These are phyloP conservation scores for Eriosoma lanigerum DNA, from an alignment of 1,140 invertebrate genomes.

Conservation along the genomic window DNA sequence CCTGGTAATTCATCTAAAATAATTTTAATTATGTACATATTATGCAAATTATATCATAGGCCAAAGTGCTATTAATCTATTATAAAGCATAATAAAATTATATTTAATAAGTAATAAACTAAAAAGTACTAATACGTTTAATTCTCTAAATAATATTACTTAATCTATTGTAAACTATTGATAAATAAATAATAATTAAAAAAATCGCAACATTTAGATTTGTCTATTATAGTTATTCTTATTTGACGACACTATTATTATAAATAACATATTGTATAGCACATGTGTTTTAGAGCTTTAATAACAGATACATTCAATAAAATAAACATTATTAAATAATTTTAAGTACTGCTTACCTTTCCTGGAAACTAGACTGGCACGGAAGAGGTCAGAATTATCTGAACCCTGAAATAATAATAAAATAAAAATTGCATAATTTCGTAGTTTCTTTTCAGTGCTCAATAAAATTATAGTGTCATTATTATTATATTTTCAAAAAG, in stretches of 20 bases:
- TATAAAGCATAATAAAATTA: no score
- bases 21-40: neutral
- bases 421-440: slow-evolving; percentile 9
- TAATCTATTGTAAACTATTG: no score
- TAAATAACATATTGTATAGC: neutral
- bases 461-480: slow-evolving; percentile 36
- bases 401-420: slow-evolving; percentile 46
- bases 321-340: slow-evolving; percentile 1
- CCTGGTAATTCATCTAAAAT: slow-evolving; percentile 50
- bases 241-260: no score
- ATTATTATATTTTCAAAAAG: slow-evolving; percentile 40
- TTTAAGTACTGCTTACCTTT: slow-evolving; percentile 38
- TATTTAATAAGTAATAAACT: no score
- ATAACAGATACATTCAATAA: neutral
- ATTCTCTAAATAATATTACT: no score
- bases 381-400: slow-evolving; percentile 45
- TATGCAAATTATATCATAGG: no score
- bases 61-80: no score
- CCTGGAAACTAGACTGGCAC: slow-evolving; percentile 32
- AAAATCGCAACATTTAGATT: no score
- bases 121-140: no score
- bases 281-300: neutral
- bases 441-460: slow-evolving; percentile 36
- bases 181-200: no score
- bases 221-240: no score